phyloP scores from a whole-genome alignment of 2,113 vertebrate species.

The Tupaia chinensis region DNA sequence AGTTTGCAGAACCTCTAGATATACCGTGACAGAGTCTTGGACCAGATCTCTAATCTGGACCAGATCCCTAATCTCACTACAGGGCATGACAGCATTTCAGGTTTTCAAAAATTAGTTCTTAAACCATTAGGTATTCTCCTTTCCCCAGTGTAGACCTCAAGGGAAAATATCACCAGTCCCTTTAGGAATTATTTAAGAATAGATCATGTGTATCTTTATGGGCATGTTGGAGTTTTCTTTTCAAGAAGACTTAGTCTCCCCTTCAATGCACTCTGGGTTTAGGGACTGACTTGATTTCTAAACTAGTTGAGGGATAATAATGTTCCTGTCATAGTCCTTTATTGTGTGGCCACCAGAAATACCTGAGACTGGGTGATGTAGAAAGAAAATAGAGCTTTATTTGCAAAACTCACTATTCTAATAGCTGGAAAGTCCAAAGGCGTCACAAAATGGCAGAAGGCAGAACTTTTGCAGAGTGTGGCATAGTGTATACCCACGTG shows the following conservation, averaged over 20 bases:
- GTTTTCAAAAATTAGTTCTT: not conserved
- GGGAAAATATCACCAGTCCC: not conserved
- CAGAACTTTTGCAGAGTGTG: no score
- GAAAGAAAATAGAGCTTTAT: no score
- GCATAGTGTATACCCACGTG: no score
- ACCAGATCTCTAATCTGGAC: no score
- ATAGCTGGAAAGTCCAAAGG: no score
- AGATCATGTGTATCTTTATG: not conserved
- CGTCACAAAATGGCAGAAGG: no score
- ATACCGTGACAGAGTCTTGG: not conserved
- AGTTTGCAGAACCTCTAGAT: not conserved
- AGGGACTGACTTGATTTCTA: not conserved
- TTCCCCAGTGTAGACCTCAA: not conserved
- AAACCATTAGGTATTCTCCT: not conserved
- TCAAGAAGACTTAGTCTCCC: not conserved
- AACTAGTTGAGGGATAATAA: not conserved
- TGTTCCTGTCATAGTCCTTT: not conserved
- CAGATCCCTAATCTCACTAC: not conserved
- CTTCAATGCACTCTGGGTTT: not conserved
- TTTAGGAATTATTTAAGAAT: not conserved
- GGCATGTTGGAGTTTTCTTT: not conserved
- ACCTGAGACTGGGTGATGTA: no score
- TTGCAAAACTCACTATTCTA: no score
- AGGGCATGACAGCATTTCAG: not conserved
- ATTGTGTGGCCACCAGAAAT: no score